Base-by-base conservation (phyloP, 2,888 invertebrate species). In the Andrena trimmerana region DNA sequence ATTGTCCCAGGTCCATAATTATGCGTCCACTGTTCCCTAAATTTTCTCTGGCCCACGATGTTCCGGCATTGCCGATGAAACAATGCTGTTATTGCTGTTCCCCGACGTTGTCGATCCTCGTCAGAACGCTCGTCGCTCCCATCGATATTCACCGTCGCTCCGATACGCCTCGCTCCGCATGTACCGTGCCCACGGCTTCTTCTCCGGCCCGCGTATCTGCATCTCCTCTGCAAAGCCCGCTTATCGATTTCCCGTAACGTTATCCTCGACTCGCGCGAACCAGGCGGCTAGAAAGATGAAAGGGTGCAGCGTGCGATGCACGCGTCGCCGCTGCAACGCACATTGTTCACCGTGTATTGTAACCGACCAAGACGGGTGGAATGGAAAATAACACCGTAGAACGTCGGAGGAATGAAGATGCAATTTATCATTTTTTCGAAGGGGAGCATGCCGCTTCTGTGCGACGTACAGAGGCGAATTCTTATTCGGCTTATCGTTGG, bases 171-270 rank as follows among this genome's bases (percentile, higher is more conserved):
- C 24, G 52, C 16, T 48, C 16, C 13, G 6, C 52, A 36, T 27
- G 8, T 4, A 16, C 0, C 48, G 50, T 16, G 13, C 13, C 65
- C 16, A 24, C 10, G 33, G 16, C 10, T 50, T 24, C 42, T 57
- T 68, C 60, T 48, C n/a, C 52, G 7, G 52, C 13, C 42, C 16
- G 24, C 24, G 63, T 48, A 63, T 73, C 73, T 20, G 75, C 66
- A 67, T 67, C 78, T 75, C 78, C 62, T 24, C 75, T 75, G 78
- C 67, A 62, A 78, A 74, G 67, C 60, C 50, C 60, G 60, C 62
- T 67, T 78, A 78, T 78, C 75, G 78, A 78, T 78, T 78, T 75
- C 31, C 31, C 60, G 67, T 67, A 75, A 78, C 75, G 78, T 75
- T 78, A 75, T 78, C 76, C 76, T 42, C 20, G 31, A n/a, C 75